A percentile compares a stretch with the other conserved stretches of the same genome.
Evolutionary conservation across 1,140 invertebrate genomes (phyloP).

Genomic region (Eubasilissa regina): DNA sequence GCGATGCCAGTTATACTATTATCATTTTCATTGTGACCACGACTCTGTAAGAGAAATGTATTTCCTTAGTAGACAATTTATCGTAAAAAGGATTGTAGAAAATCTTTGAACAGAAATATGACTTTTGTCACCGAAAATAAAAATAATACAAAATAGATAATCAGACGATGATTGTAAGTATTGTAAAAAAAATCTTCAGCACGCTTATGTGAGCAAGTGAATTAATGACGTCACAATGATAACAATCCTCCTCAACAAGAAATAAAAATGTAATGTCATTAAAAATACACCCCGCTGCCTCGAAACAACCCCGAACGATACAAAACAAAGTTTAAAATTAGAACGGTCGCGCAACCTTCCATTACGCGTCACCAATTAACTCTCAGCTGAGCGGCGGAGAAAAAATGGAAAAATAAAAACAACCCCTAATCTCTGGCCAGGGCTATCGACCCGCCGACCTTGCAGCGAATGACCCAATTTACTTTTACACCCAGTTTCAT

Average conservation of each 20-base stretch:
- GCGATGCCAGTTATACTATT: too few species aligned
- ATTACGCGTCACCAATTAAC: conserved; percentile 37
- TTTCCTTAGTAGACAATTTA: too few species aligned
- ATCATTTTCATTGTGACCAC: too few species aligned
- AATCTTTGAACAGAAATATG: too few species aligned
- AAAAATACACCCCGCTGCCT: conserved; percentile 11
- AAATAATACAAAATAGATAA: too few species aligned
- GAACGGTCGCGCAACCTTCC: conserved; percentile 31
- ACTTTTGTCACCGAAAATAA: too few species aligned
- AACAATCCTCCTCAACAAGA: not conserved
- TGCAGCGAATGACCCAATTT: conserved; percentile 59
- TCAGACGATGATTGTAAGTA: too few species aligned
- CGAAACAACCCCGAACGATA: conserved; percentile 2
- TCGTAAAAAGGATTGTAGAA: too few species aligned
- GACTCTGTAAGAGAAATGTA: too few species aligned
- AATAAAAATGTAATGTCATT: conserved; percentile 17
- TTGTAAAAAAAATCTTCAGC: too few species aligned
- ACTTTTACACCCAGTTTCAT: conserved; percentile 59
- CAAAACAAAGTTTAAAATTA: conserved; percentile 44
- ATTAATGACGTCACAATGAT: too few species aligned
- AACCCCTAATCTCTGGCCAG: conserved; percentile 31
- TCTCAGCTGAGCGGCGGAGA: not conserved
- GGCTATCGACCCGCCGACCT: conserved; percentile 58
- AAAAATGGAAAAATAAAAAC: conserved; percentile 38
- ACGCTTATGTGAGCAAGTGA: too few species aligned